These are phyloP conservation scores for Chauna torquata DNA, from an alignment of 2,113 vertebrate species.

Conservation along the genomic window DNA sequence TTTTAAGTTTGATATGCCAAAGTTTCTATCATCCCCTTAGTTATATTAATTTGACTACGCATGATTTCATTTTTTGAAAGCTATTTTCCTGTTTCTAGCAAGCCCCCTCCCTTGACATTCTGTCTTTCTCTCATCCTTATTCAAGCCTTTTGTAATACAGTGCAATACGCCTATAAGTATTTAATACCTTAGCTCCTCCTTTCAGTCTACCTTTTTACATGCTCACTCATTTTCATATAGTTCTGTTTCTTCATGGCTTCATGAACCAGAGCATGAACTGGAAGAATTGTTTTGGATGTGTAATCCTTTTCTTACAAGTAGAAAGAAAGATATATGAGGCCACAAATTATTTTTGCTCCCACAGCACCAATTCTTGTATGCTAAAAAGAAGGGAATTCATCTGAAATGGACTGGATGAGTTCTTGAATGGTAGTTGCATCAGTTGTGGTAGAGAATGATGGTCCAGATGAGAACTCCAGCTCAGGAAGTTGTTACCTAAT, in stretches of 20 bases:
- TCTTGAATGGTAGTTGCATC: not conserved
- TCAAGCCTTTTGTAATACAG: not conserved
- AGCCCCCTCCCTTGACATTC: not conserved
- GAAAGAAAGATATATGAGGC: not conserved
- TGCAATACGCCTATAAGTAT: not conserved
- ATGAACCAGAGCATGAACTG: not conserved
- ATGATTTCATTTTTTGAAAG: not conserved
- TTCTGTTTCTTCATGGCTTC: not conserved
- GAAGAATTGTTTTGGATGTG: not conserved
- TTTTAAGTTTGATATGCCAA: not conserved
- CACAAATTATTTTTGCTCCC: not conserved
- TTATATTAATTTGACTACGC: not conserved
- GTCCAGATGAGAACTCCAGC: not conserved
- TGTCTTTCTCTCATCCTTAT: not conserved
- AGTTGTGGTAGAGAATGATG: not conserved
- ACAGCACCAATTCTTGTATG: not conserved
- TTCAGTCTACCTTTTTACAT: not conserved
- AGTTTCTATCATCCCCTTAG: not conserved
- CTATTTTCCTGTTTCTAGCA: not conserved
- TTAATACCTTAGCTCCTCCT: not conserved
- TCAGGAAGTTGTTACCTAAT: constrained; percentile 5
- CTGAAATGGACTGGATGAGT: not conserved
- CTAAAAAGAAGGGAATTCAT: not conserved
- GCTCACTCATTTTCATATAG: not conserved
- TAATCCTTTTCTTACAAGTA: not conserved